Evolutionary conservation across 1,140 invertebrate species (phyloP).

Genomic region (Lepeophtheirus salmonis): DNA sequence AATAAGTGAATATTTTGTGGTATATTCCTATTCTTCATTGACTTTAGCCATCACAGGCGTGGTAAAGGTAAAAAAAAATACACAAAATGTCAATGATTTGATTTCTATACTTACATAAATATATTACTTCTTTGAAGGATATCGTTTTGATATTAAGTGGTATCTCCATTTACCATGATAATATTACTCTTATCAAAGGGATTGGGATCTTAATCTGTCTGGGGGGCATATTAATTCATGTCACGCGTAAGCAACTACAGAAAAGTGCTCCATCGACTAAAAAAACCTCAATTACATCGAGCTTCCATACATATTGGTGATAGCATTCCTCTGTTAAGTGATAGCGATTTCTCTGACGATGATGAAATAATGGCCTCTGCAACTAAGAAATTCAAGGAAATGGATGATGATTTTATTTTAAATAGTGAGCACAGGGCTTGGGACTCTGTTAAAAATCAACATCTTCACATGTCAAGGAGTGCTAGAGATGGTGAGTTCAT

Average conservation of each 20-base stretch:
- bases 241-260: neutral
- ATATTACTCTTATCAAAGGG: neutral
- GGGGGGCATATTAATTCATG: neutral
- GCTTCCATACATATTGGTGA: neutral
- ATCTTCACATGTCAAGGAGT: neutral
- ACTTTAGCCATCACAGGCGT: constrained; percentile 88
- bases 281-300: neutral
- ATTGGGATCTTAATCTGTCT: neutral
- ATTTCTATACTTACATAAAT: neutral
- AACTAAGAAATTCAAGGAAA: neutral
- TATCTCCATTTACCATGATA: neutral
- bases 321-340: neutral
- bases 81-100: neutral
- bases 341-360: neutral
- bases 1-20: constrained; percentile 75
- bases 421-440: neutral
- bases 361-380: neutral
- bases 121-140: neutral
- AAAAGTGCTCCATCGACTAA: no score
- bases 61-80: constrained; percentile 56
- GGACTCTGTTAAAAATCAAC: neutral
- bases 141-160: neutral
- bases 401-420: neutral
- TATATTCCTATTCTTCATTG: constrained; percentile 86
- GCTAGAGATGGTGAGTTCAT: neutral